phyloP scores from a whole-genome alignment of 2,113 vertebrate genomes.

The Hippopotamus amphibius region DNA sequence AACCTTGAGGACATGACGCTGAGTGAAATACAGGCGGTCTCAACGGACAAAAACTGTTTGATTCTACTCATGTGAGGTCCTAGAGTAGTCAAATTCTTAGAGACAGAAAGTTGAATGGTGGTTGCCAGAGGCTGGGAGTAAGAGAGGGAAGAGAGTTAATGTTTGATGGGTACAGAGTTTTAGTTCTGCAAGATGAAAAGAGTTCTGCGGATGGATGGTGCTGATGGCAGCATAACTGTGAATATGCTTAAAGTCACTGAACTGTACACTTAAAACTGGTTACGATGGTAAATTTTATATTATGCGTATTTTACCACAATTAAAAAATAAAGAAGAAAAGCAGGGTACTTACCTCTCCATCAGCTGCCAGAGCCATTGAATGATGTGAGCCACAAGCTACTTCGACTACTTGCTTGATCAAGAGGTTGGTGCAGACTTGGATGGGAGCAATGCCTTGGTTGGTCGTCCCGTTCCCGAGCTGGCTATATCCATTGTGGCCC shows the following conservation, averaged over 20 bases:
- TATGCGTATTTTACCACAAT: background rate
- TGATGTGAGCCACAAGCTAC: constrained; percentile 98
- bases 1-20: background rate
- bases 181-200: background rate
- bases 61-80: background rate
- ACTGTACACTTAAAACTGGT: background rate
- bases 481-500: constrained; percentile 99
- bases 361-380: constrained; percentile 94
- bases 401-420: constrained; percentile 93
- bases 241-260: background rate
- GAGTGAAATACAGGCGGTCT: background rate
- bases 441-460: constrained; percentile 94
- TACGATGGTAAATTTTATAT: background rate
- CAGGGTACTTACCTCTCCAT: constrained; percentile 93
- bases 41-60: background rate
- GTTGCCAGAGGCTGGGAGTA: too few species aligned
- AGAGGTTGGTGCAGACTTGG: constrained; percentile 94
- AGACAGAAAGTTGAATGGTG: background rate
- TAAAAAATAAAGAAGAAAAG: constrained; percentile 17
- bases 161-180: background rate
- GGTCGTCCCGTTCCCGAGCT: constrained; percentile 96
- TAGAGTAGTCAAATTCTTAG: background rate
- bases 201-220: background rate
- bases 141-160: background rate
- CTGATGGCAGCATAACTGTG: background rate